These are phyloP conservation scores for Meiosimyza platycephala DNA, from an alignment of 2,888 invertebrate species.

Conservation along the genomic window DNA sequence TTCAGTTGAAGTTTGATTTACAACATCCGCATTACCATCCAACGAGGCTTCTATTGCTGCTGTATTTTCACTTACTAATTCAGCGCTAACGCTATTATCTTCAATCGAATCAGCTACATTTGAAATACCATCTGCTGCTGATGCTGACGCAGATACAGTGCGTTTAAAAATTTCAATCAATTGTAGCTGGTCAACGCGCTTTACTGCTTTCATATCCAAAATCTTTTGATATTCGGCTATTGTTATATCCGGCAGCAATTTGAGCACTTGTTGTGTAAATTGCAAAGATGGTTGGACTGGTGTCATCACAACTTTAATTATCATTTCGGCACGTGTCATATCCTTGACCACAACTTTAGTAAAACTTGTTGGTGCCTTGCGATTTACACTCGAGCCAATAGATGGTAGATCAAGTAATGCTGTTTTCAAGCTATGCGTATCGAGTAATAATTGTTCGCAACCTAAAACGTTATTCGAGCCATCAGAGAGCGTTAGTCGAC, in stretches of 20 bases:
- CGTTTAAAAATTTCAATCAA: conserved; percentile 72
- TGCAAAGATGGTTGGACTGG: conserved; percentile 81
- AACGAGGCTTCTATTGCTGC: conserved; percentile 6
- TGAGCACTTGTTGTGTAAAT: conserved; percentile 90
- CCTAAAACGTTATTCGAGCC: conserved; percentile 74
- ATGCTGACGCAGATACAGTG: conserved; percentile 58
- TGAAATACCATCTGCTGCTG: conserved; percentile 34
- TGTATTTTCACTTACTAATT: conserved; percentile 21
- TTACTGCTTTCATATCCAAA: conserved; percentile 91
- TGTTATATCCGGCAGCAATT: conserved; percentile 90
- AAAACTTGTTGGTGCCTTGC: conserved; percentile 90
- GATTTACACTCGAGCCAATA: conserved; percentile 86
- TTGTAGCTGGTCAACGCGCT: conserved; percentile 71
- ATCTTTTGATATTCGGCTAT: conserved; percentile 93
- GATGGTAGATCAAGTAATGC: conserved; percentile 94
- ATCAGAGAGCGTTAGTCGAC: conserved; percentile 76
- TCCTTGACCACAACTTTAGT: conserved; percentile 80
- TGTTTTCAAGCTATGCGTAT: conserved; percentile 94
- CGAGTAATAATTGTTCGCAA: conserved; percentile 93
- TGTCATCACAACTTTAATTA: conserved; percentile 98
- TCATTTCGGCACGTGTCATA: conserved; percentile 99
- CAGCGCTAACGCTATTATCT: conserved; percentile 27
- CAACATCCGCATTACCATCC: background rate
- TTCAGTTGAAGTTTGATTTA: background rate
- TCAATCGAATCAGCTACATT: conserved; percentile 20